Base-by-base conservation (phyloP, 2,888 invertebrate species). In the Mythimna pallens region DNA sequence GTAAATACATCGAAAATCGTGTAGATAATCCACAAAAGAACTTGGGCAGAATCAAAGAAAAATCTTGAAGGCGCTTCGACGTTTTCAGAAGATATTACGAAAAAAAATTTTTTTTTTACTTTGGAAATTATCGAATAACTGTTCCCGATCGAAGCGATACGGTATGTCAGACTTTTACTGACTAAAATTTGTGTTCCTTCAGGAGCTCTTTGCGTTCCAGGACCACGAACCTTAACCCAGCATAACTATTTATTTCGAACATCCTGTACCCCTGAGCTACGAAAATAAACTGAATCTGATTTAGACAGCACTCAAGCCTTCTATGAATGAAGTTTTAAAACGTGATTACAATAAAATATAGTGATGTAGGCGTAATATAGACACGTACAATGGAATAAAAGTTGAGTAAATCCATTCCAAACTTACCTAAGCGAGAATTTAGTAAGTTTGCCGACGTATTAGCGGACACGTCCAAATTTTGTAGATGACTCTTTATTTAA, bases 381-480 rank as follows among this genome's bases (percentile, higher is more conserved):
- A 58, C 59, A 57, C 47, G 52, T 54, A 73, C 40, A 62, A 76
- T 65, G 36, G 36, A 69, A 68, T 63, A 36, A 66, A 69, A 64
- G 30, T 70, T 76, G 36, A 30, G 40, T 74, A 54, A 69, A 70
- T 50, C 22, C 30, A 74, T 61, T 54, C 55, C 22, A 62, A 52
- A 68, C 20, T 30, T 22, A 14, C 3, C 34, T 54, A 57, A 66
- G 36, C 34, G 55, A 61, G 52, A 74, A 54, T 70, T 70, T 25
- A 62, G 81, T 83, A 57, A 72, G 85, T 81, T 83, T 81, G 73
- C 64, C 55, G 66, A 81, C 30, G 66, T 76, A 66, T 84, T 84
- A 84, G 83, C 82, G 63, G 43, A 63, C 47, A 40, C 70, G 47
- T 80, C 25, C 65, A 80, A 84, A 84, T 84, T 84, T 84, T 25